A percentile compares a stretch with the other conserved stretches of the same genome.
These are phyloP conservation scores for Cryptotis parvus DNA, from an alignment of 2,113 vertebrate species.

Conservation along the genomic window DNA sequence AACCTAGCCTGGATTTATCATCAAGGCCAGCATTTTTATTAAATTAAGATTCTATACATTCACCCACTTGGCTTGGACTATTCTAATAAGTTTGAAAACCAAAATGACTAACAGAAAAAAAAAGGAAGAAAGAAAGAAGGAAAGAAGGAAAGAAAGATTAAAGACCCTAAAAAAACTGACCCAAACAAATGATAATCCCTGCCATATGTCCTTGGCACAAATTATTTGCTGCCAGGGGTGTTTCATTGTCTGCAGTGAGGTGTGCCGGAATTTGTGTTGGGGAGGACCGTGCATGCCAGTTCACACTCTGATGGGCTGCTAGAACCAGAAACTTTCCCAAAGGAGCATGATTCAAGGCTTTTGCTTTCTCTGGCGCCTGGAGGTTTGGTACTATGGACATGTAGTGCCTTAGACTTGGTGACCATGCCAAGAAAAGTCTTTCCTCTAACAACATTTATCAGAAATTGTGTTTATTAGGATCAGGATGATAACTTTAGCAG, in stretches of 20 bases:
- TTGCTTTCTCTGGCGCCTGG: slow-evolving; percentile 41
- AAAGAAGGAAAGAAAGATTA: no score
- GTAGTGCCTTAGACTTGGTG: not conserved
- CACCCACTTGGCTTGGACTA: slow-evolving; percentile 18
- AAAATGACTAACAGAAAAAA: slow-evolving; percentile 50
- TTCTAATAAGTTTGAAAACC: slow-evolving; percentile 57
- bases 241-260: slow-evolving; percentile 52
- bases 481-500: no score
- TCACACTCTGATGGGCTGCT: slow-evolving; percentile 5
- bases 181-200: slow-evolving; percentile 42
- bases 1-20: slow-evolving; percentile 26
- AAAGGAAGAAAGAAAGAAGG: no score
- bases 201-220: slow-evolving; percentile 75
- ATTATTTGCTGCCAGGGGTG: slow-evolving; percentile 38
- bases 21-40: slow-evolving; percentile 33
- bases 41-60: not conserved
- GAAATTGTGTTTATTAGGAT: not conserved
- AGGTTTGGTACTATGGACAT: slow-evolving; percentile 32
- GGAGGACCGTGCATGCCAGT: slow-evolving; percentile 7
- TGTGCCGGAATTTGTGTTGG: slow-evolving; percentile 17
- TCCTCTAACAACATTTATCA: slow-evolving; percentile 1
- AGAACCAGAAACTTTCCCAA: slow-evolving; percentile 20
- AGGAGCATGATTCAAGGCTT: slow-evolving; percentile 45
- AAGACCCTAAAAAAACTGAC: no score
- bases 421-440: not conserved